Percentiles rank a stretch among this genome's conserved stretches.
These are phyloP conservation scores for Picus viridis DNA, from an alignment of 2,797 vertebrate genomes.

Conservation along the genomic window DNA sequence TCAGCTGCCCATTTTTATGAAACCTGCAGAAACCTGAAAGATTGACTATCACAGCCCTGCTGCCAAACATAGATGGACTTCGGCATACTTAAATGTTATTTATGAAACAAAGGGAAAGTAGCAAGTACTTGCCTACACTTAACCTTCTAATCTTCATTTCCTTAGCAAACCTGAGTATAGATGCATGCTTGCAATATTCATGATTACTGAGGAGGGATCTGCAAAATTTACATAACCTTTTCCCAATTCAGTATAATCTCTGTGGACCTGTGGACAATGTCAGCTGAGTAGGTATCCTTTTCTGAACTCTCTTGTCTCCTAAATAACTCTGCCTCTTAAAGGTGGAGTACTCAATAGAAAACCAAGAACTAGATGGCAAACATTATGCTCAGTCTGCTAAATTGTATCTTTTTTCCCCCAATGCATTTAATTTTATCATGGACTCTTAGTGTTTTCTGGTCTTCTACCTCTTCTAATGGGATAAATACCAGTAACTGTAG, in stretches of 20 bases:
- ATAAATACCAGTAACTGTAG: background rate
- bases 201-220: background rate
- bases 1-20: background rate
- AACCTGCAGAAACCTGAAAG: background rate
- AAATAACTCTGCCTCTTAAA: background rate
- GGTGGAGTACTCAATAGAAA: background rate
- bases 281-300: background rate
- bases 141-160: background rate
- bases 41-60: background rate
- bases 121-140: background rate
- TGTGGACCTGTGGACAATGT: background rate
- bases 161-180: background rate
- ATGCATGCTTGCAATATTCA: background rate
- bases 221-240: background rate
- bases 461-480: background rate
- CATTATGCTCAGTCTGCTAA: background rate
- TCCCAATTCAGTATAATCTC: background rate
- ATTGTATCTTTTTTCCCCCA: too few species aligned
- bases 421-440: background rate
- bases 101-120: background rate
- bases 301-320: background rate
- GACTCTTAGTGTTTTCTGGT: background rate
- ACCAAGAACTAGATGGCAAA: background rate
- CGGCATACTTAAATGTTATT: background rate
- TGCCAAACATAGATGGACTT: background rate